Conservation (phyloP, 1,140 invertebrate species). For the Neelides sp. region DNA sequence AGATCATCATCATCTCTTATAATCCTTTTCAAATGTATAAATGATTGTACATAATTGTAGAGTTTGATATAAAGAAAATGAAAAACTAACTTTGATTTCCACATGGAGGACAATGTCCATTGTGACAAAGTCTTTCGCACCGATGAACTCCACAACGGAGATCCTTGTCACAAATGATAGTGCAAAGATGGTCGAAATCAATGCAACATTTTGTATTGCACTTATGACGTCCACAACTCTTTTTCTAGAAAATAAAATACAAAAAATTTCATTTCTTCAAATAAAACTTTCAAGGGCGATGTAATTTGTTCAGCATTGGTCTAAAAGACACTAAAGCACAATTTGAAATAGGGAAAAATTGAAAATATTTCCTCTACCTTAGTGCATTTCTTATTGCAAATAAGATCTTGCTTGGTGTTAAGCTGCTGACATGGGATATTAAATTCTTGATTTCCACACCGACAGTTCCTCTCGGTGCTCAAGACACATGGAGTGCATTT, state of each 20-base stretch:
- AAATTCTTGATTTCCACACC: constrained; percentile 77
- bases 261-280: constrained; percentile 6
- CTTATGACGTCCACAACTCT: constrained; percentile 74
- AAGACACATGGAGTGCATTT: constrained; percentile 66
- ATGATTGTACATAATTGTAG: constrained; percentile 1
- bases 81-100: constrained; percentile 60
- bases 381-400: constrained; percentile 76
- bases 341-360: neutral
- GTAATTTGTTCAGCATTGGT: constrained; percentile 8
- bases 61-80: constrained; percentile 15
- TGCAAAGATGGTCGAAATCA: constrained; percentile 71
- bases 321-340: neutral
- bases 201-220: constrained; percentile 78
- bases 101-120: constrained; percentile 71
- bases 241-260: constrained; percentile 43
- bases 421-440: constrained; percentile 66
- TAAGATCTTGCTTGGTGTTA: constrained; percentile 53
- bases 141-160: constrained; percentile 73
- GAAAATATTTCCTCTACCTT: constrained; percentile 45
- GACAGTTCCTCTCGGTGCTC: constrained; percentile 63
- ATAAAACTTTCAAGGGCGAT: too few relatives aligned
- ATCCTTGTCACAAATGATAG: constrained; percentile 61
- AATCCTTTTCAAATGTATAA: too few relatives aligned
- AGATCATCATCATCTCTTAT: too few relatives aligned
- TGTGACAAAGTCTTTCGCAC: constrained; percentile 78